Evolutionary conservation across 2,797 vertebrate species (phyloP).

Genomic region (Potorous gilbertii): DNA sequence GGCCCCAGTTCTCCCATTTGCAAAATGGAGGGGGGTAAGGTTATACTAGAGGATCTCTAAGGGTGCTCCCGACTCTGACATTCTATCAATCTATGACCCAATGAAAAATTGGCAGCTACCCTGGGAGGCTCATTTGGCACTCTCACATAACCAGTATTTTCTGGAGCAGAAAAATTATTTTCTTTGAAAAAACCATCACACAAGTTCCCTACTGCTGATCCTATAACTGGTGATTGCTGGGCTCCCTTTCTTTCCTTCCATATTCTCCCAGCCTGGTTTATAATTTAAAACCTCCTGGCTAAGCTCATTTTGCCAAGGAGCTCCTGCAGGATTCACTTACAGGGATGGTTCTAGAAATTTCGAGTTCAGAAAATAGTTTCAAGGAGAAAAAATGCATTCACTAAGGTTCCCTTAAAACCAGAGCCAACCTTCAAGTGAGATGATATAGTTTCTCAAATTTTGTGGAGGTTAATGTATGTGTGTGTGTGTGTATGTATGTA

Average conservation of each 20-base stretch:
- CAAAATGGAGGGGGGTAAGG: neutral
- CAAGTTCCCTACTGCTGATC: neutral
- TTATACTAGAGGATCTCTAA: neutral
- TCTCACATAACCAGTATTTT: constrained; percentile 12
- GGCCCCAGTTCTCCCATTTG: neutral
- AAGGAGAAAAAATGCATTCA: constrained; percentile 59
- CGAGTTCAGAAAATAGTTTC: constrained; percentile 64
- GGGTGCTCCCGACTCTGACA: neutral
- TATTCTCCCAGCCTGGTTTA: neutral
- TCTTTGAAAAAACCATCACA: constrained; percentile 38
- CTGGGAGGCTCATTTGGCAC: neutral
- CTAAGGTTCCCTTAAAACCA: neutral
- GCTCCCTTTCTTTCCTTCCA: neutral
- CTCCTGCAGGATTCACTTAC: constrained; percentile 68
- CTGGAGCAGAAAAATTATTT: constrained; percentile 29
- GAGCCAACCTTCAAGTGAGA: constrained; percentile 22
- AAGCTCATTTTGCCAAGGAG: constrained; percentile 68
- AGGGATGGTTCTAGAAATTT: constrained; percentile 66
- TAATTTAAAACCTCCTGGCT: constrained; percentile 67
- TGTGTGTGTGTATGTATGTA: neutral
- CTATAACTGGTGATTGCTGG: neutral
- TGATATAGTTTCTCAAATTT: constrained; percentile 26
- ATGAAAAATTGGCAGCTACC: constrained; percentile 15
- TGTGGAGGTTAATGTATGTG: constrained; percentile 18
- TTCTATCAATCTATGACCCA: constrained; percentile 1